Percentiles rank a stretch among this genome's conserved stretches.
These are phyloP conservation scores for Caretta caretta DNA, from an alignment of 2,113 vertebrate genomes.

Conservation along the genomic window DNA sequence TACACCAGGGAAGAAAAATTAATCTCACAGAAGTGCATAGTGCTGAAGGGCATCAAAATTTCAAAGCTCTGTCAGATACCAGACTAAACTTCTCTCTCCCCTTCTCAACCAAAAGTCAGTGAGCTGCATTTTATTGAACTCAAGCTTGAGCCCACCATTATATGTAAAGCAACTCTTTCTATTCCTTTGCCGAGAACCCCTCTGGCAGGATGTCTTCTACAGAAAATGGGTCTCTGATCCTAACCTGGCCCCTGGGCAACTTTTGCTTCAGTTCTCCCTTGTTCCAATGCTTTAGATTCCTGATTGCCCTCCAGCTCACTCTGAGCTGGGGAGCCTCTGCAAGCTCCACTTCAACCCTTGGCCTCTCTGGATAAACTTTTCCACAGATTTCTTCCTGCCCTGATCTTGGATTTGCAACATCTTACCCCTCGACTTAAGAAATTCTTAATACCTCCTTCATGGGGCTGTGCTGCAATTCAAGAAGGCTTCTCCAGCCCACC, in stretches of 20 bases:
- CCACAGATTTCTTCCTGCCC: too few species aligned
- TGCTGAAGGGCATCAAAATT: too few species aligned
- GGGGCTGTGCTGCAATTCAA: background rate
- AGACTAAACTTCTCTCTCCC: background rate
- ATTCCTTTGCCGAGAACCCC: background rate
- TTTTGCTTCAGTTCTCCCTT: background rate
- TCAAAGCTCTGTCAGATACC: too few species aligned
- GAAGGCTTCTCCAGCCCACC: background rate
- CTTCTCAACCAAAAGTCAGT: background rate
- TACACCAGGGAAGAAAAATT: too few species aligned
- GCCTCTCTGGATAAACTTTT: too few species aligned
- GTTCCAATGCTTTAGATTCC: background rate
- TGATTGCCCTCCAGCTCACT: background rate
- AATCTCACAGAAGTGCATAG: too few species aligned
- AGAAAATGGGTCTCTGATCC: background rate
- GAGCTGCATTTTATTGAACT: background rate
- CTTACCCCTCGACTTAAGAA: too few species aligned
- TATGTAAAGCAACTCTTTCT: background rate
- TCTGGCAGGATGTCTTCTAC: background rate
- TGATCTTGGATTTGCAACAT: too few species aligned
- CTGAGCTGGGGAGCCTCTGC: too few species aligned
- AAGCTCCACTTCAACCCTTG: too few species aligned
- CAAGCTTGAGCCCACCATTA: background rate
- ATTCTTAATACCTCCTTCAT: background rate
- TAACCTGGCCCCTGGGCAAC: background rate